Evolutionary conservation across 2,797 vertebrate genomes (phyloP).

Genomic region (Oreonectes daqikongensis): DNA sequence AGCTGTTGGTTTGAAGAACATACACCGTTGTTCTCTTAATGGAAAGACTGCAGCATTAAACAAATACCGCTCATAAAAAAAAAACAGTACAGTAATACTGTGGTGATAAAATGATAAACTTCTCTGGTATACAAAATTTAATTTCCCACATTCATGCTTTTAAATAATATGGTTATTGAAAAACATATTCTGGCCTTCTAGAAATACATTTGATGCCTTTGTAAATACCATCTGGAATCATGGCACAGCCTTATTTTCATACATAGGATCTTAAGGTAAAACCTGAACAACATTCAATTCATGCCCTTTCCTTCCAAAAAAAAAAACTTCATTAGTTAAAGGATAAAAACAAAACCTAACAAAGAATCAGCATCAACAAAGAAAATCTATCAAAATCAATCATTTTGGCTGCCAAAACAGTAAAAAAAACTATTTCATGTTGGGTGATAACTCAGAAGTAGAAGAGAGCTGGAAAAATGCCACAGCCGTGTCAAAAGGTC

Average conservation of each 20-base stretch:
- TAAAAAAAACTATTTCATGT: not conserved
- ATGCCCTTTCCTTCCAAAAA: not conserved
- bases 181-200: too few relatives aligned
- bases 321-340: not conserved
- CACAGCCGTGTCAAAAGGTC: constrained; percentile 20
- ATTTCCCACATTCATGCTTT: not conserved
- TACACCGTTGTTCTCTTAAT: not conserved
- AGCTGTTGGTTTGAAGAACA: not conserved
- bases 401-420: not conserved
- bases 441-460: not conserved
- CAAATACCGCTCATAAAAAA: not conserved
- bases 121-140: not conserved
- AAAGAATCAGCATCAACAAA: not conserved
- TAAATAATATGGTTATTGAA: not conserved
- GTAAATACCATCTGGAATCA: too few relatives aligned
- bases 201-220: too few relatives aligned
- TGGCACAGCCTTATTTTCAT: constrained; percentile 3
- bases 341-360: not conserved
- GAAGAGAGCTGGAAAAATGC: not conserved
- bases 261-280: not conserved
- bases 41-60: not conserved
- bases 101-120: not conserved
- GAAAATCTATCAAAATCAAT: not conserved
- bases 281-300: not conserved
- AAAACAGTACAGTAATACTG: not conserved